These are phyloP conservation scores for Eulacestoma nigropectus DNA, from an alignment of 2,113 vertebrate species.

Conservation along the genomic window DNA sequence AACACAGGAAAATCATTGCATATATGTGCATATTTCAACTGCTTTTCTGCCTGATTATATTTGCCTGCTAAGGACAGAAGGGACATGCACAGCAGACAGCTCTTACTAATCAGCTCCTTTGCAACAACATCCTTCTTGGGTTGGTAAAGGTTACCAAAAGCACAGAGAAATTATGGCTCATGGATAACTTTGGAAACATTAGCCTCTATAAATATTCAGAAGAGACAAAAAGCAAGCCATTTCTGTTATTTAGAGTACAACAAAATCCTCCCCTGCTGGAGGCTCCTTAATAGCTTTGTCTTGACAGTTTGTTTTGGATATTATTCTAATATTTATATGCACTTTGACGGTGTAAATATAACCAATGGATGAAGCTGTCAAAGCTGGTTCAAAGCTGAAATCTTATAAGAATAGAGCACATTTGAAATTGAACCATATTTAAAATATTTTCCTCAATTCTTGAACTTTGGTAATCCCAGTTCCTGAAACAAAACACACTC, in stretches of 20 bases:
- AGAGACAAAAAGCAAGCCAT: not conserved
- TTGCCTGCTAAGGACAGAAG: not conserved
- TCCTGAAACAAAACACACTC: conserved; percentile 12
- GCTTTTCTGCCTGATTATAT: not conserved
- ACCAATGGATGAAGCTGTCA: not conserved
- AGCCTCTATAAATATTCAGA: conserved; percentile 20
- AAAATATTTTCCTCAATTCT: not conserved
- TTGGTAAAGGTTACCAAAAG: not conserved
- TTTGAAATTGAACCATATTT: not conserved
- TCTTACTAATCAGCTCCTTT: not conserved
- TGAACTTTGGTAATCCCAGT: not conserved
- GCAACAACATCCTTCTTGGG: not conserved
- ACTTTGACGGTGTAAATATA: conserved; percentile 8
- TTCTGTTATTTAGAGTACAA: conserved; percentile 12
- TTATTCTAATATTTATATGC: conserved; percentile 31
- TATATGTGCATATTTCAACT: not conserved
- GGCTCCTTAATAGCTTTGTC: conserved; percentile 4
- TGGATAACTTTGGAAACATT: not conserved
- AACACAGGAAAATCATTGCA: conserved; percentile 6
- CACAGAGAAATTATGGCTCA: not conserved
- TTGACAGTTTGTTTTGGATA: conserved; percentile 39
- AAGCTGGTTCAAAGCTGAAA: not conserved
- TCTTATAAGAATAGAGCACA: not conserved
- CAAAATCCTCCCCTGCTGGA: not conserved
- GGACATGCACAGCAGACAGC: not conserved